phyloP scores from a whole-genome alignment of 2,113 vertebrate genomes.

The Corythornis vintsioides region DNA sequence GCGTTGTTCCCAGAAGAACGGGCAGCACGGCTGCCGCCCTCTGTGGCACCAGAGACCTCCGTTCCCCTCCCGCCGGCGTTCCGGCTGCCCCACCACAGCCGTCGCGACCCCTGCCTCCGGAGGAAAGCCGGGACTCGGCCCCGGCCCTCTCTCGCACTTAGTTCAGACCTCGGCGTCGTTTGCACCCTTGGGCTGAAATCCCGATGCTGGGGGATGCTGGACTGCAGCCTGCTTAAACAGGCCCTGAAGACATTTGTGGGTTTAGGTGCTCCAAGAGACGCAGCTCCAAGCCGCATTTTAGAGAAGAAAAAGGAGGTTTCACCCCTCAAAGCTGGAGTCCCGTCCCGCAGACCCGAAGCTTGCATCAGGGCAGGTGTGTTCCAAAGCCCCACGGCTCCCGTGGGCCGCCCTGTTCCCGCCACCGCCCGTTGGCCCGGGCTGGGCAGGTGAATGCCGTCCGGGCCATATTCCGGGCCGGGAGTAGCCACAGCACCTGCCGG shows the following conservation, averaged over 20 bases:
- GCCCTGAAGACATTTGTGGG: neutral
- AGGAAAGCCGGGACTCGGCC: neutral
- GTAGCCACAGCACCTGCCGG: neutral
- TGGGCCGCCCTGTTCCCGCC: neutral
- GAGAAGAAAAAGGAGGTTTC: neutral
- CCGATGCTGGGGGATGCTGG: neutral
- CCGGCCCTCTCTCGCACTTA: neutral
- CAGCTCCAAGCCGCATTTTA: neutral
- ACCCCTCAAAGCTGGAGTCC: neutral
- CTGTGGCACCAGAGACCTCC: accelerated
- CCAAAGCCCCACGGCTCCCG: too few species aligned
- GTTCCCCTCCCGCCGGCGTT: neutral
- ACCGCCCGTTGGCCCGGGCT: too few species aligned
- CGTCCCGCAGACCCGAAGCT: neutral
- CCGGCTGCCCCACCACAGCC: neutral
- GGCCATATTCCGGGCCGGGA: too few species aligned
- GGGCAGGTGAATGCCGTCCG: too few species aligned
- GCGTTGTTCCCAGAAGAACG: neutral
- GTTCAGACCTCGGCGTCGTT: neutral
- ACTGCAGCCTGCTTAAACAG: neutral
- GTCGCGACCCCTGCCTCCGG: neutral
- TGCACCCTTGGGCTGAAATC: neutral
- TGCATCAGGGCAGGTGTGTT: neutral
- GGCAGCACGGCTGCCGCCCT: neutral
- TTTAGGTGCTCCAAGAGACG: neutral